These are phyloP conservation scores for Tragelaphus scriptus DNA, from an alignment of 2,113 vertebrate species.

Conservation along the genomic window DNA sequence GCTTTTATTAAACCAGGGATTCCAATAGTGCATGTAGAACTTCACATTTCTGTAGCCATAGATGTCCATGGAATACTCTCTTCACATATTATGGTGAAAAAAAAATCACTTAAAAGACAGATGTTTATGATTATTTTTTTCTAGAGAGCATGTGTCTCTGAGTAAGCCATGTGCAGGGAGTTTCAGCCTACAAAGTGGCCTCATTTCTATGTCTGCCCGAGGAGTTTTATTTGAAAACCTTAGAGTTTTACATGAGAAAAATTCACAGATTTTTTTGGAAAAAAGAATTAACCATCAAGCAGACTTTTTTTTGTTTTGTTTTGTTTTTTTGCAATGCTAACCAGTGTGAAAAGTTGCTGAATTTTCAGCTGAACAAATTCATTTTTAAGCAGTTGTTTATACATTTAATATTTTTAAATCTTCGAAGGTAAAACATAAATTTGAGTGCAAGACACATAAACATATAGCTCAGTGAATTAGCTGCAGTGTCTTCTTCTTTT, in stretches of 20 bases:
- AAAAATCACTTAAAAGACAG: neutral
- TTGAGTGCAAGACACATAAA: neutral
- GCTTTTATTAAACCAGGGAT: conserved; percentile 35
- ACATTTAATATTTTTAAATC: neutral
- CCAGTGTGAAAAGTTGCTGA: conserved; percentile 51
- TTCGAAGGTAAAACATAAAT: neutral
- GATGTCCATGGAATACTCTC: neutral
- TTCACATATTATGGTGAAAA: neutral
- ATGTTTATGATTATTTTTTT: conserved; percentile 47
- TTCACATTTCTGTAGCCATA: conserved; percentile 18
- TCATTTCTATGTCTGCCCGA: neutral
- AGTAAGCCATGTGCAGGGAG: neutral
- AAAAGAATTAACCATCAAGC: neutral
- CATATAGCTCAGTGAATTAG: neutral
- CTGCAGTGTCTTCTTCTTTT: neutral
- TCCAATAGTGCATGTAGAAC: neutral
- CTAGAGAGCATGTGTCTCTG: conserved; percentile 12
- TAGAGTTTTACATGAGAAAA: conserved; percentile 13
- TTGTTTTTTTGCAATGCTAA: neutral
- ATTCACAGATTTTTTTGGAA: neutral
- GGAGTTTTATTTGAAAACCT: neutral
- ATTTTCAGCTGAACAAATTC: conserved; percentile 53
- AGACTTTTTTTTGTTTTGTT: neutral
- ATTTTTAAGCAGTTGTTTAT: neutral
- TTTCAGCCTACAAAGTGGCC: neutral